Evolutionary conservation across 2,797 vertebrate species (phyloP), one percentile per base, ranked within the genome.

Genomic region (Lutjanus argentimaculatus): DNA sequence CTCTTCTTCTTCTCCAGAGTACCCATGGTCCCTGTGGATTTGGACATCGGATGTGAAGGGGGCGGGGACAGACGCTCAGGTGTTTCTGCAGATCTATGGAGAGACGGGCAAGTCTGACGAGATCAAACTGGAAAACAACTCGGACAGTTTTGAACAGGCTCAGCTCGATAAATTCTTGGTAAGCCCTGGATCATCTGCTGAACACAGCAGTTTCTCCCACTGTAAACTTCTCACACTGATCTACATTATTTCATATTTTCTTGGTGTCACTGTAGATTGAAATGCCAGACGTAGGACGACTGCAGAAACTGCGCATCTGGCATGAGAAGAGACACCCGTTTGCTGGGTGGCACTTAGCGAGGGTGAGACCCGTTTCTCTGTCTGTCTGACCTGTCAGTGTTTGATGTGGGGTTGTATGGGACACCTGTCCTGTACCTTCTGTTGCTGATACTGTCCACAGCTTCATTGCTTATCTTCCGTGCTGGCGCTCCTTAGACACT

Each of bases 31-130:
- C 3, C 91, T 99, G 70, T 99, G 98, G 97, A 97, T 99, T 83
- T 99, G 95, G 95, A 99, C 99, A 0, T 98, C 98, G 0, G 99
- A 99, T 42, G 87, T 98, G 55, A 99, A 98, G 91, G 98, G 97
- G 4, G 98, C 98, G 0, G 98, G 98, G 13, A 99, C 98, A 7
- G 98, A 99, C 15, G 97, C 98, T 8, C 97, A 97, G 83, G 97
- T 99, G 69, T 99, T 98, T 78, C 91, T 99, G 80, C 98, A 99
- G 94, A 86, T 99, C 82, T 99, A 98, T 6, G 99, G 99, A 43
- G 95, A 97, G 79, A 97, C 91, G 55, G 97, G 98, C 13, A 97
- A 98, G 75, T 98, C 98, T 0, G 98, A 99, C 45, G 96, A 97
- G 90, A 95, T 99, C 92, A 97, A 94, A 75, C 92, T 99, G 88